Evolutionary conservation across 1,140 invertebrate species (phyloP).

Genomic region (Drosophila arawakana): DNA sequence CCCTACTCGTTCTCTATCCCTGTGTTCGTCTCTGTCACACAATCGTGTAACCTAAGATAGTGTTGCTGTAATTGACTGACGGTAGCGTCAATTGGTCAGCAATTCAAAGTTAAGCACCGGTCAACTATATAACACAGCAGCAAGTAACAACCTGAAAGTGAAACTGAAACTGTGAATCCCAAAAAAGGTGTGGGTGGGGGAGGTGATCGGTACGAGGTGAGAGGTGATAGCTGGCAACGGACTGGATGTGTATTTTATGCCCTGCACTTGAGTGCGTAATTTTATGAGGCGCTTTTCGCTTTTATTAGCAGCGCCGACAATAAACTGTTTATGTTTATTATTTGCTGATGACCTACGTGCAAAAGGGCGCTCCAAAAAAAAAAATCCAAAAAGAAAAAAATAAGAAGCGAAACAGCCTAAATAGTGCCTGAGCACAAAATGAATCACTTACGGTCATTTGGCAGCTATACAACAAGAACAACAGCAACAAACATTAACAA

Average conservation of each 20-base stretch:
- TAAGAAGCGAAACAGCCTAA: slow-evolving; percentile 16
- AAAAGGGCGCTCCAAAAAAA: slow-evolving; percentile 49
- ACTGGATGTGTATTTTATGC: slow-evolving; percentile 72
- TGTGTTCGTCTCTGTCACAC: too few species aligned
- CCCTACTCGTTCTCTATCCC: too few species aligned
- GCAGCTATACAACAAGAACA: slow-evolving; percentile 22
- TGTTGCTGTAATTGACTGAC: slow-evolving; percentile 42
- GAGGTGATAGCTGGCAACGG: slow-evolving; percentile 31
- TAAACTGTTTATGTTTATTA: slow-evolving; percentile 84
- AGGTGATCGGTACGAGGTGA: background rate
- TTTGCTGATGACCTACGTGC: slow-evolving; percentile 83
- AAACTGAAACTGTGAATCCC: background rate
- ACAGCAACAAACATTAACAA: background rate
- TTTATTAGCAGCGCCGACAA: slow-evolving; percentile 80
- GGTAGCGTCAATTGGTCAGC: slow-evolving; percentile 58
- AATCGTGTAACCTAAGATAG: background rate
- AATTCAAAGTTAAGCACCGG: slow-evolving; percentile 59
- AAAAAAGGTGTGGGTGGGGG: background rate
- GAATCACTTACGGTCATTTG: slow-evolving; percentile 78
- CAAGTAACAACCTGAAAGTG: slow-evolving; percentile 8
- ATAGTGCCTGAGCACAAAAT: slow-evolving; percentile 68
- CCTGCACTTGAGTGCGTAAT: slow-evolving; percentile 79
- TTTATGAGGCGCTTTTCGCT: slow-evolving; percentile 77
- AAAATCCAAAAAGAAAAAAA: background rate
- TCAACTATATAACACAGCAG: slow-evolving; percentile 25